Base-by-base conservation (phyloP, 1,140 invertebrate species). In the Brachionus sp. region DNA sequence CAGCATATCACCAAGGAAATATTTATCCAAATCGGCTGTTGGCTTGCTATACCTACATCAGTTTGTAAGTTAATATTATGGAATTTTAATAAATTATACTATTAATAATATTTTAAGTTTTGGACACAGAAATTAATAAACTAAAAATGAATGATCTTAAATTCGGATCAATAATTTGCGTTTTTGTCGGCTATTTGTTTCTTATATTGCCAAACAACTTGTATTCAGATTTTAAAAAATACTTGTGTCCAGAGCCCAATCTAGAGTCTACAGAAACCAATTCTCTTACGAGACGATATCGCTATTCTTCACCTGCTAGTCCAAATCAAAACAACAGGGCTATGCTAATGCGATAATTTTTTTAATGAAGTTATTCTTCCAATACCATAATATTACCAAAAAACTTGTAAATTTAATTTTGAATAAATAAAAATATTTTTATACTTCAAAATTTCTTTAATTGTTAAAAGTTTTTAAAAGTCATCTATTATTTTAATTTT, bases 221-320 rank as follows among this genome's bases (percentile, higher is more conserved):
- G 46, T 80, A 66, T 44, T 62, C 77, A 35, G 25, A 80, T 62
- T 80, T 50, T 37, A 66, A 57, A 66, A 57, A 80, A 35, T 57
- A 33, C 12, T 23, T 75, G 10, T 75, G 70, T 6, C 70, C 70
- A 5, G 70, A 66, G 9, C 23, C 77, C 6, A 39, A 19, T 29
- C 50, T 29, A 62, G 77, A 80, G 16, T 25, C 50, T 12, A 33
- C 39, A 29, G 77, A 42, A 29, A n/a, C 35, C 3, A 80, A 80
- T 44, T 57, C 77, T 16, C 57, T 80, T 3, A 62, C 77, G 16
- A 35, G 62, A 80, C 19, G 77, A 39, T 62, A 80, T 62, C 46
- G 50, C 12, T 80, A 80, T 25, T 53, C 75, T 37, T 39, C 77
- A 25, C 77, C 77, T 19, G 50, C 77, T 3, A 80, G 46, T 16